Percentiles rank a stretch among this genome's conserved stretches.
These are phyloP conservation scores for Cotesia congregata DNA, from an alignment of 2,888 invertebrate species.

Conservation along the genomic window DNA sequence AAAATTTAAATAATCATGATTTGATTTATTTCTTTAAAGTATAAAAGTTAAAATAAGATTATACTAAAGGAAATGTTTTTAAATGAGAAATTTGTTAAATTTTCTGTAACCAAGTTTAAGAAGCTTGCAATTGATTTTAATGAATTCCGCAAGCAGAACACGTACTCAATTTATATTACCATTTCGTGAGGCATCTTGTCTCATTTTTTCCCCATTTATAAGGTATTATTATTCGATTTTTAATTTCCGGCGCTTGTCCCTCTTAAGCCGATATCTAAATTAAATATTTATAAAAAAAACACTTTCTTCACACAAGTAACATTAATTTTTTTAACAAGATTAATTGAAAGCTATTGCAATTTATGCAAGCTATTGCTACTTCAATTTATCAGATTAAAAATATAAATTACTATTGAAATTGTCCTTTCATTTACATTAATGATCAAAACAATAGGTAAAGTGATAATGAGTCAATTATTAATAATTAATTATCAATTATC, in stretches of 20 bases:
- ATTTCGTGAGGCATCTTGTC: background rate
- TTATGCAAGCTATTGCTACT: no score
- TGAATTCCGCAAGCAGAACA: slow-evolving; percentile 65
- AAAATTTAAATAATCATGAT: slow-evolving; percentile 6
- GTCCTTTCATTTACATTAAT: no score
- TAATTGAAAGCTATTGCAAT: no score
- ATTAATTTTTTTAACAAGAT: no score
- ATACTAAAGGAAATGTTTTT: background rate
- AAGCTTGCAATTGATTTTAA: slow-evolving; percentile 64
- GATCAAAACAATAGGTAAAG: no score
- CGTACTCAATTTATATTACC: slow-evolving; percentile 52
- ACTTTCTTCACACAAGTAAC: no score
- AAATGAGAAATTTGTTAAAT: slow-evolving; percentile 58
- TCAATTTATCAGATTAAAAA: no score
- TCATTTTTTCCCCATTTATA: slow-evolving; percentile 58
- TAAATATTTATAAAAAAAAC: no score
- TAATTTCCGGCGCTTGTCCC: background rate
- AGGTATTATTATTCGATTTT: slow-evolving; percentile 2
- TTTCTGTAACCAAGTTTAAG: slow-evolving; percentile 54
- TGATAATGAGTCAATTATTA: background rate
- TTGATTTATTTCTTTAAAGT: slow-evolving; percentile 4
- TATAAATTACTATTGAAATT: no score
- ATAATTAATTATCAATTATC: background rate
- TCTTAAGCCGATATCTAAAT: background rate
- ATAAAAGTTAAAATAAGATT: slow-evolving; percentile 4